Conservation (phyloP, 1,140 invertebrate species). For the Drosophila ohnishii region DNA sequence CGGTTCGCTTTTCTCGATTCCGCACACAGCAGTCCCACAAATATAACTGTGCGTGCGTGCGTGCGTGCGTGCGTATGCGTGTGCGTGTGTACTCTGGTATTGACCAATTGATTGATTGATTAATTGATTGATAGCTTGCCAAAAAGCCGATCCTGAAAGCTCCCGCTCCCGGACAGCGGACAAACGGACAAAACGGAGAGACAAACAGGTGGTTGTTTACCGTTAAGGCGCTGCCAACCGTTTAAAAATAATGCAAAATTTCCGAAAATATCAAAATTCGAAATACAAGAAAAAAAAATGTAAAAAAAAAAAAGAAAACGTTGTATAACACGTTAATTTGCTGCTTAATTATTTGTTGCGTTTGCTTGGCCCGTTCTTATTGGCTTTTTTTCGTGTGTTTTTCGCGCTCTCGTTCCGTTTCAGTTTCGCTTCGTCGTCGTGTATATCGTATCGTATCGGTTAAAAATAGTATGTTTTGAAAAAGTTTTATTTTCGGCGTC, state of each 20-base stretch:
- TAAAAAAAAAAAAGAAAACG: slow-evolving; percentile 32
- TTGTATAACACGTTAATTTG: slow-evolving; percentile 82
- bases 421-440: slow-evolving; percentile 49
- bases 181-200: slow-evolving; percentile 1
- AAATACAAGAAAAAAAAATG: slow-evolving; percentile 5
- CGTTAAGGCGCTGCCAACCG: slow-evolving; percentile 10
- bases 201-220: slow-evolving; percentile 36
- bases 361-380: slow-evolving; percentile 65
- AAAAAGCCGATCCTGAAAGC: slow-evolving; percentile 34
- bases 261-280: slow-evolving; percentile 8
- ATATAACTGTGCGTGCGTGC: slow-evolving; percentile 14
- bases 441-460: slow-evolving; percentile 68
- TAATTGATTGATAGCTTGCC: slow-evolving; percentile 7
- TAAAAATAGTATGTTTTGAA: slow-evolving; percentile 81
- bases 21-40: slow-evolving; percentile 14
- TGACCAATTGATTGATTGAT: slow-evolving; percentile 24
- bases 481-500: slow-evolving; percentile 79
- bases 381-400: slow-evolving; percentile 39
- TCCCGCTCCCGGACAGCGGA: slow-evolving; percentile 7
- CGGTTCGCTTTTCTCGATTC: slow-evolving; percentile 15
- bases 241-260: slow-evolving; percentile 10
- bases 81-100: slow-evolving; percentile 22
- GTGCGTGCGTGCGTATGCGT: slow-evolving; percentile 15
- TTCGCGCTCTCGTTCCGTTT: slow-evolving; percentile 48
- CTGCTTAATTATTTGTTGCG: slow-evolving; percentile 75